These are phyloP conservation scores for Prionace glauca DNA, from an alignment of 2,797 vertebrate species.

Conservation along the genomic window DNA sequence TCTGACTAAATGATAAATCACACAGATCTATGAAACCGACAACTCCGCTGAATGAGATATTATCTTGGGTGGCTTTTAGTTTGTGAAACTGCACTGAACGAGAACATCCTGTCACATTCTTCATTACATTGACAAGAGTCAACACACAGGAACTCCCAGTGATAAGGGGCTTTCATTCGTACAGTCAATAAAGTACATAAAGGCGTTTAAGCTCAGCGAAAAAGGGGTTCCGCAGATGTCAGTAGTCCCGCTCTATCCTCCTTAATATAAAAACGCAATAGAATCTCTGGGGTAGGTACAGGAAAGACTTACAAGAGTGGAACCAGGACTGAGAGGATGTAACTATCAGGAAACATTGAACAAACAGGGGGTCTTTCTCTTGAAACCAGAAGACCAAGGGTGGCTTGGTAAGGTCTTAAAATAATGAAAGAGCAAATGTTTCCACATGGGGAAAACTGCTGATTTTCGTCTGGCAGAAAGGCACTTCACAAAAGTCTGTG, in stretches of 20 bases:
- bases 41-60: neutral
- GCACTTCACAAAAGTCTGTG: no score
- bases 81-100: neutral
- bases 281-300: no score
- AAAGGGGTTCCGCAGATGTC: neutral
- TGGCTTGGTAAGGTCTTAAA: no score
- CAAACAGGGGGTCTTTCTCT: no score
- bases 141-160: neutral
- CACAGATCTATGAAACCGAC: neutral
- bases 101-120: neutral
- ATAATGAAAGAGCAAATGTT: no score
- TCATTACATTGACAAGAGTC: neutral
- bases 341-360: no score
- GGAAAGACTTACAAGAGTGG: no score
- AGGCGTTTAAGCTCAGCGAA: neutral
- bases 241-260: neutral
- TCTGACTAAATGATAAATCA: conserved; percentile 14
- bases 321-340: no score
- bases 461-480: no score
- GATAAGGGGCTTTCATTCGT: neutral
- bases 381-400: no score
- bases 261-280: no score
- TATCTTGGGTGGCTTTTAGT: conserved; percentile 14
- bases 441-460: no score
- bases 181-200: neutral